phyloP scores from a whole-genome alignment of 2,797 vertebrate genomes.

The Bucorvus abyssinicus region DNA sequence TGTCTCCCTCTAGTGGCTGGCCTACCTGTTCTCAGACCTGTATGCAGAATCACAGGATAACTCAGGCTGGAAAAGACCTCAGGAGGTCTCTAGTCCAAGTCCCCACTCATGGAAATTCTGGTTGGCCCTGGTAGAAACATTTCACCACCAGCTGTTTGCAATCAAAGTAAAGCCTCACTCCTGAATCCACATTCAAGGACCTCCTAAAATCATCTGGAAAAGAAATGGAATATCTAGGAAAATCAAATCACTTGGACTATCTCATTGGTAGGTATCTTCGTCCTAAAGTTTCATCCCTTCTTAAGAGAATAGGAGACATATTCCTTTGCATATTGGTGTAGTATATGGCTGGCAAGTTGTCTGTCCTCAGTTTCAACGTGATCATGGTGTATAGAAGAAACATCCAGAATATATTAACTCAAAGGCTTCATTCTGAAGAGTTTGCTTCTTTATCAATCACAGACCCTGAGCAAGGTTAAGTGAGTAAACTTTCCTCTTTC shows the following conservation, averaged over 20 bases:
- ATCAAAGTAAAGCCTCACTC: background rate
- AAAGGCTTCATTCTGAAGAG: background rate
- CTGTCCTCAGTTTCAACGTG: background rate
- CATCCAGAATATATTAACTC: background rate
- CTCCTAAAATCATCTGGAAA: background rate
- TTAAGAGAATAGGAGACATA: background rate
- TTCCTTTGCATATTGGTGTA: background rate
- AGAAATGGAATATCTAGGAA: background rate
- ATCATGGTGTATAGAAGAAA: background rate
- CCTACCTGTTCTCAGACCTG: background rate
- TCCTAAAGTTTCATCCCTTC: background rate
- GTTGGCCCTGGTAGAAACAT: background rate
- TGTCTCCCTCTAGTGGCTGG: constrained; percentile 24
- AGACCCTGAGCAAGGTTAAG: background rate
- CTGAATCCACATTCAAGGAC: background rate
- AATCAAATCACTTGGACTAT: background rate
- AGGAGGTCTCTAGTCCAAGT: background rate
- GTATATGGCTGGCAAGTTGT: background rate
- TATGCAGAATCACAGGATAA: background rate
- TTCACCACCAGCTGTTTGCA: background rate
- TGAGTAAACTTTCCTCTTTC: background rate
- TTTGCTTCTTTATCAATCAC: background rate
- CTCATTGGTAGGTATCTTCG: background rate
- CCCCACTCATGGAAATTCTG: background rate
- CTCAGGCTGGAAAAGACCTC: background rate